Evolutionary conservation across 2,888 invertebrate genomes (phyloP).

Genomic region (Meghimatium bilineatum): DNA sequence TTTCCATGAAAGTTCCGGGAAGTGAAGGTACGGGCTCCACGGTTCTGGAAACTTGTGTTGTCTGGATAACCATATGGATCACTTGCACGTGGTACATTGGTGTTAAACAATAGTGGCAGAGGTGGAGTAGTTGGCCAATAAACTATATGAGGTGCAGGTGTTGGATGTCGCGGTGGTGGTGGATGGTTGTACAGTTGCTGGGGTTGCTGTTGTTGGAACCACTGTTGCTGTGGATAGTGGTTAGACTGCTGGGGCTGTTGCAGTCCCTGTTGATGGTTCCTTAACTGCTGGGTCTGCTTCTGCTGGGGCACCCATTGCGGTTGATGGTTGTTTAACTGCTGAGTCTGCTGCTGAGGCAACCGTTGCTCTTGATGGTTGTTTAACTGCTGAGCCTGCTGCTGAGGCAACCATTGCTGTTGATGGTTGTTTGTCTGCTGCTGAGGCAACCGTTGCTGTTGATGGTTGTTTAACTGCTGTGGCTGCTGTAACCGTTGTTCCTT

Average conservation of each 20-base stretch:
- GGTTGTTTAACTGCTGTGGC: not conserved
- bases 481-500: not conserved
- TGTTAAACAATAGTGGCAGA: not conserved
- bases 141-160: not conserved
- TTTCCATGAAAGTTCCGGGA: constrained; percentile 2
- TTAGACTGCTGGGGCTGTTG: not conserved
- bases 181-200: not conserved
- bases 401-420: not conserved
- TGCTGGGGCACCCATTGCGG: not conserved
- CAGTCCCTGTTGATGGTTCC: no score
- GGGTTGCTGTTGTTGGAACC: no score
- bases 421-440: no score
- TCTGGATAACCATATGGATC: not conserved
- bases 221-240: not conserved
- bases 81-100: not conserved
- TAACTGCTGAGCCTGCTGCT: no score
- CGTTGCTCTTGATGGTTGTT: no score
- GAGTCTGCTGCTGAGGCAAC: not conserved
- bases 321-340: not conserved
- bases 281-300: no score
- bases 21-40: not conserved
- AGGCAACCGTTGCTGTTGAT: not conserved
- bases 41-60: not conserved
- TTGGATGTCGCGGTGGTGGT: not conserved
- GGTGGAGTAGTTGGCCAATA: not conserved